Evolutionary conservation across 2,888 invertebrate genomes (phyloP), one percentile per base, ranked within the genome.

Genomic region (Notodonta ziczac): DNA sequence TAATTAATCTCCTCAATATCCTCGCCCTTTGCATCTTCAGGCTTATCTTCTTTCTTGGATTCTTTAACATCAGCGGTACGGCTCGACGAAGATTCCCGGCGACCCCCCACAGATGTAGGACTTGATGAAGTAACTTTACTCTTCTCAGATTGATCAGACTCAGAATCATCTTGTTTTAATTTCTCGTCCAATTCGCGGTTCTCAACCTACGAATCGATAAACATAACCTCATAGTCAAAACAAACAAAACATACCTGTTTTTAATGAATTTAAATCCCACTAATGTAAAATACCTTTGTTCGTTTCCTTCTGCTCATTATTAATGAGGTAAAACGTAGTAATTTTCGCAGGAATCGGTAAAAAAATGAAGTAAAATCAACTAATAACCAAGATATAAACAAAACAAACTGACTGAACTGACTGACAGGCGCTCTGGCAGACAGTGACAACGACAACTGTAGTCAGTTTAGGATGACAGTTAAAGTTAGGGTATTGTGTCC

Each of bases 111-210:
- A 1, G 94, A 92, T 13, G 90, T 82, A 14, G 95, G 96, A 74
- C 96, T 96, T 10, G 95, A 94, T 7, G 94, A 87, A 6, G 92
- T 90, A 32, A 94, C 85, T 80, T 95, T 96, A 62, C 94, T 94
- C 81, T 94, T 95, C 63, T 96, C 96, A 32, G 95, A 94, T 56
- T 94, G 93, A 78, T 96, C 96, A 2, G 95, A 94, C 67, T 94
- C 93, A 73, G 95, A 95, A 78, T 95, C 96, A 66, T 96, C 96
- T 60, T 94, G 86, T 83, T 94, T 95, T 64, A 94, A 92, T 77
- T 96, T 96, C 73, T 96, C 96, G 73, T 96, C 96, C 78, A 95
- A 85, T 86, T 96, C 96, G 77, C 91, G 91, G 81, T 84, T 90
- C 78, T 93, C 93, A 56, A 86, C 87, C 93, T 93, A 73, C 59